Percentiles rank a stretch among this genome's conserved stretches.
Evolutionary conservation across 2,797 vertebrate species (phyloP).

Genomic region (Characodon lateralis): DNA sequence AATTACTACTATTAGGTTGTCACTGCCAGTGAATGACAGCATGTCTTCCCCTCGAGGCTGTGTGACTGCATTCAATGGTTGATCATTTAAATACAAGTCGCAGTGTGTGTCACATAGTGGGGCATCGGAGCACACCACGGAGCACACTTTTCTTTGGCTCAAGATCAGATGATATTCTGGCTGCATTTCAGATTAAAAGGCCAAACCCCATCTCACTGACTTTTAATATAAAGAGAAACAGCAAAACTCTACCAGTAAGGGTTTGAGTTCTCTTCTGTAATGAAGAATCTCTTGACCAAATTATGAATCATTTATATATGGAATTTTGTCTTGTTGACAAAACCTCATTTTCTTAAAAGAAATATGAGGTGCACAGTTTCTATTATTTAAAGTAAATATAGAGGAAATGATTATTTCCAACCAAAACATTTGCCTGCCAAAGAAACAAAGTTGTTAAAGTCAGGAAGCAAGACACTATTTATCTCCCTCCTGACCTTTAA

Average conservation of each 20-base stretch:
- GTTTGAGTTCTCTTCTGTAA: conserved; percentile 17
- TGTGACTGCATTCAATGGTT: conserved; percentile 40
- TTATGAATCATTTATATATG: conserved; percentile 5
- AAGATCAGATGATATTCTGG: conserved; percentile 51
- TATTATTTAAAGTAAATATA: neutral
- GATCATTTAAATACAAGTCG: conserved; percentile 65
- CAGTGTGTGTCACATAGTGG: conserved; percentile 13
- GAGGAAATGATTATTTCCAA: conserved; percentile 1
- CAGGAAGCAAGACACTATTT: conserved; percentile 29
- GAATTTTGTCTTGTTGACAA: conserved; percentile 7
- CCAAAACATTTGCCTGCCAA: conserved; percentile 27
- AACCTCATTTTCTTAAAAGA: conserved; percentile 3
- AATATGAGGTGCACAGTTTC: neutral
- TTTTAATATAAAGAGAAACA: neutral
- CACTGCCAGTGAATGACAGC: conserved; percentile 25
- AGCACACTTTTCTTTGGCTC: conserved; percentile 45
- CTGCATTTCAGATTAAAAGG: conserved; percentile 51
- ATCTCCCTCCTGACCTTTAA: conserved; percentile 16
- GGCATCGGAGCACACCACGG: conserved; percentile 41
- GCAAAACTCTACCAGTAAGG: neutral
- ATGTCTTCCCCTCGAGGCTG: conserved; percentile 24
- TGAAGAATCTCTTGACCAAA: conserved; percentile 19
- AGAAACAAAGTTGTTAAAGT: conserved; percentile 52
- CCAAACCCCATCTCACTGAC: conserved; percentile 31
- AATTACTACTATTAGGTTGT: conserved; percentile 35